Evolutionary conservation across 2,113 vertebrate genomes (phyloP).

Genomic region (Lophura nycthemera): DNA sequence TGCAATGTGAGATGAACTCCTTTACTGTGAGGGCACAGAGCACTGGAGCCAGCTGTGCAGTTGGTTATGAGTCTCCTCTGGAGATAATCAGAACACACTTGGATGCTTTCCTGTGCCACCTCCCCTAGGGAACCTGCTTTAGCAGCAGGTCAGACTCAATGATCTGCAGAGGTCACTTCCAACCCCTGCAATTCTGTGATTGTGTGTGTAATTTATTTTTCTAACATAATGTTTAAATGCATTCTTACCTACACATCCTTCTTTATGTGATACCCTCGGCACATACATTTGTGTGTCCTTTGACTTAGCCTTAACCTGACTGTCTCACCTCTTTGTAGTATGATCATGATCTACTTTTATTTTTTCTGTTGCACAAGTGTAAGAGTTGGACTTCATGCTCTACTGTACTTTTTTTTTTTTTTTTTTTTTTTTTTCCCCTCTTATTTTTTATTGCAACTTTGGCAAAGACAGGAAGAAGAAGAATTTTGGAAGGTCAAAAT

Average conservation of each 20-base stretch:
- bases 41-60: too few species aligned
- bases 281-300: rapidly evolving
- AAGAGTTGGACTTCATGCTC: neutral
- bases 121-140: too few species aligned
- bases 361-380: rapidly evolving
- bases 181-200: too few species aligned
- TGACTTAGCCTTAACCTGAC: too few species aligned
- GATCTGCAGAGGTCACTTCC: too few species aligned
- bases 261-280: rapidly evolving
- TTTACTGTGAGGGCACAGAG: too few species aligned
- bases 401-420: neutral
- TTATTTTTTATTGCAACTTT: neutral
- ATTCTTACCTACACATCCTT: rapidly evolving
- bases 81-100: too few species aligned
- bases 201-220: neutral
- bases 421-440: neutral
- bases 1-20: too few species aligned
- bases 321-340: too few species aligned
- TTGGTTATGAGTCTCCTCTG: too few species aligned
- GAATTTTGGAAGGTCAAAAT: neutral
- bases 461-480: neutral
- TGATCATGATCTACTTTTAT: neutral
- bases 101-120: too few species aligned
- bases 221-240: rapidly evolving
- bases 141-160: too few species aligned